A percentile compares a stretch with the other conserved stretches of the same genome.
phyloP scores from a whole-genome alignment of 2,113 vertebrate species.

The Amazona guildingii region DNA sequence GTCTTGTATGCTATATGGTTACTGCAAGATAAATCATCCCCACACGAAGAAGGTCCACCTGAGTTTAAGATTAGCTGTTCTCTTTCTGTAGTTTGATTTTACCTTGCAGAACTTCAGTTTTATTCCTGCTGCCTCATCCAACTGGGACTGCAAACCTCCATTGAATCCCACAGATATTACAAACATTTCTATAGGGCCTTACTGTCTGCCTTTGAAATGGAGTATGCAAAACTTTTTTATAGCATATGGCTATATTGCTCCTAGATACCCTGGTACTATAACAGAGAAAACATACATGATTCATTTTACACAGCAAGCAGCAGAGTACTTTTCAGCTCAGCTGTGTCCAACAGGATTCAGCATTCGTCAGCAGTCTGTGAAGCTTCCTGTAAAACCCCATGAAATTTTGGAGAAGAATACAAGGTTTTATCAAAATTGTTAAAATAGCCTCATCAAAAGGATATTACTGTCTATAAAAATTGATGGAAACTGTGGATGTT shows the following conservation, averaged over 20 bases:
- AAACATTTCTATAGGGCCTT: background rate
- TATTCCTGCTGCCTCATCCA: background rate
- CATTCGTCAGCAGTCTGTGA: background rate
- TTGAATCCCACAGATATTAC: background rate
- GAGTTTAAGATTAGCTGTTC: background rate
- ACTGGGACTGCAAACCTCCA: background rate
- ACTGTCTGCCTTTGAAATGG: background rate
- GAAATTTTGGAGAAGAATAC: background rate
- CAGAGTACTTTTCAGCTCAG: background rate
- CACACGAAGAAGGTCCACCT: background rate
- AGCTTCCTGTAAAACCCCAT: background rate
- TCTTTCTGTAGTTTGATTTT: background rate
- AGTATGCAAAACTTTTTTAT: background rate
- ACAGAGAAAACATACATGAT: background rate
- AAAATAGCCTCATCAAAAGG: background rate
- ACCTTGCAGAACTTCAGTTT: background rate
- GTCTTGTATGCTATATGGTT: background rate
- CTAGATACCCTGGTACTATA: background rate
- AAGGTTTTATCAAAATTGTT: background rate
- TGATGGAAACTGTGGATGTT: background rate
- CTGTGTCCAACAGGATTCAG: background rate
- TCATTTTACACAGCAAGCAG: background rate
- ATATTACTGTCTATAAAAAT: background rate
- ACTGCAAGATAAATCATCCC: background rate
- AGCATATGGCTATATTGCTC: background rate